Conservation (phyloP, 2,113 vertebrate genomes). For the Ceyx margarethae region DNA sequence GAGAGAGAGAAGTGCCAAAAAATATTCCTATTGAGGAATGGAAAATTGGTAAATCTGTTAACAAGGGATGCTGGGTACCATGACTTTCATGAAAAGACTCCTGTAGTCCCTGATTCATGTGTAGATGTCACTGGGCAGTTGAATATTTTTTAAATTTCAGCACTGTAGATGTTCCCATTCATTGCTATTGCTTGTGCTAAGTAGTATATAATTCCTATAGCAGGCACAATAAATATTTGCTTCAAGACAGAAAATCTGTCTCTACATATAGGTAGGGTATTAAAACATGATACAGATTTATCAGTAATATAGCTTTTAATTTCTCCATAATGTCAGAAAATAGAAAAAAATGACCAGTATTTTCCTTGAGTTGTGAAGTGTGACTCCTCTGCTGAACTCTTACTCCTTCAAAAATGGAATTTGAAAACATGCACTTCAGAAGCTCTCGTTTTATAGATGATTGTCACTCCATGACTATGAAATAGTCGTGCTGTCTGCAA, state of each 20-base stretch:
- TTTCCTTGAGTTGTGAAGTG: background rate
- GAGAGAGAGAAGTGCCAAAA: constrained; percentile 19
- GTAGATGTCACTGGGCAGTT: background rate
- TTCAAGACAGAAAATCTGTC: background rate
- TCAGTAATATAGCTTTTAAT: background rate
- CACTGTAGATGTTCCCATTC: rapidly evolving
- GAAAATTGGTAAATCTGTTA: constrained; percentile 19
- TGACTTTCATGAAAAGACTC: background rate
- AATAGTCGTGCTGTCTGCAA: background rate
- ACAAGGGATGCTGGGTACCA: background rate
- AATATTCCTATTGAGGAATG: background rate
- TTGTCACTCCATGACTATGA: no score
- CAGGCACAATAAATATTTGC: background rate
- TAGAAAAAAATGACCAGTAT: background rate
- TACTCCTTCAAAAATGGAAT: background rate
- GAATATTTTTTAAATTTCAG: background rate
- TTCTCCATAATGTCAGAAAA: background rate
- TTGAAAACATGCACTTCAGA: background rate
- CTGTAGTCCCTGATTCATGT: background rate
- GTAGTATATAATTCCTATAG: background rate
- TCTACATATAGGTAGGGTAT: rapidly evolving
- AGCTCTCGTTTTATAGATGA: background rate
- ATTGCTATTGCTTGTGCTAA: background rate
- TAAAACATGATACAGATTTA: background rate
- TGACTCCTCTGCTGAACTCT: background rate